Percentiles rank a stretch among this genome's conserved stretches.
phyloP scores from a whole-genome alignment of 2,888 invertebrate genomes.

The Seira sanloemensis region DNA sequence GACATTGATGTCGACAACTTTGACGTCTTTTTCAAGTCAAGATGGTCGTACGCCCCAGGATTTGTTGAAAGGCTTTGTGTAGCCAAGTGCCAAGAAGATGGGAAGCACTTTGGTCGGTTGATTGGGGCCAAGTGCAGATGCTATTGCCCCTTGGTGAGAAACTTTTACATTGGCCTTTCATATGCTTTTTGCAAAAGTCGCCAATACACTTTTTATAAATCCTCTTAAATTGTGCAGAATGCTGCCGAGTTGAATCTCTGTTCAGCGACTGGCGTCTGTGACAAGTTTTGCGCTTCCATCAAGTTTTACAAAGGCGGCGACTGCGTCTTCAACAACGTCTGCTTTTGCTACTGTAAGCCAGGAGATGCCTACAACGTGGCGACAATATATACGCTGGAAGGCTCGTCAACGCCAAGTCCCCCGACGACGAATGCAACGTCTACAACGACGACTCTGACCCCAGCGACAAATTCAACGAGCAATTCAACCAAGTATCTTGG shows the following conservation, averaged over 20 bases:
- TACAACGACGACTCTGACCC: not conserved
- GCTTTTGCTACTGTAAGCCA: constrained; percentile 53
- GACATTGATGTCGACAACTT: not conserved
- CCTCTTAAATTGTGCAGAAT: no score
- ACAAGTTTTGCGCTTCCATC: constrained; percentile 42
- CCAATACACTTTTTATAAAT: no score
- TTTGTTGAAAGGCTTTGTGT: constrained; percentile 35
- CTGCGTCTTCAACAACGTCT: constrained; percentile 54
- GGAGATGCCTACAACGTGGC: constrained; percentile 19
- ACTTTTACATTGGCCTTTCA: no score
- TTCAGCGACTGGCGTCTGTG: constrained; percentile 26
- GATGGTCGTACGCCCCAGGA: constrained; percentile 44
- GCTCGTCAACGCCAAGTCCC: not conserved
- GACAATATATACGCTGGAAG: constrained; percentile 21
- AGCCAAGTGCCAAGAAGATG: constrained; percentile 18
- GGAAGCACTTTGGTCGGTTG: constrained; percentile 54
- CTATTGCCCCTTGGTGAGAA: constrained; percentile 52
- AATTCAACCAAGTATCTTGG: not conserved
- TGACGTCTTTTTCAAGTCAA: not conserved
- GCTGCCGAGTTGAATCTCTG: constrained; percentile 44
- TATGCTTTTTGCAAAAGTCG: no score
- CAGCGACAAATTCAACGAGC: not conserved
- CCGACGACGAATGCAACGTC: not conserved
- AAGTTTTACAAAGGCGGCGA: constrained; percentile 46
- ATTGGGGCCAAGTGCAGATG: constrained; percentile 47